Evolutionary conservation across 2,797 vertebrate species (phyloP).

Genomic region (Pteronotus mesoamericanus): DNA sequence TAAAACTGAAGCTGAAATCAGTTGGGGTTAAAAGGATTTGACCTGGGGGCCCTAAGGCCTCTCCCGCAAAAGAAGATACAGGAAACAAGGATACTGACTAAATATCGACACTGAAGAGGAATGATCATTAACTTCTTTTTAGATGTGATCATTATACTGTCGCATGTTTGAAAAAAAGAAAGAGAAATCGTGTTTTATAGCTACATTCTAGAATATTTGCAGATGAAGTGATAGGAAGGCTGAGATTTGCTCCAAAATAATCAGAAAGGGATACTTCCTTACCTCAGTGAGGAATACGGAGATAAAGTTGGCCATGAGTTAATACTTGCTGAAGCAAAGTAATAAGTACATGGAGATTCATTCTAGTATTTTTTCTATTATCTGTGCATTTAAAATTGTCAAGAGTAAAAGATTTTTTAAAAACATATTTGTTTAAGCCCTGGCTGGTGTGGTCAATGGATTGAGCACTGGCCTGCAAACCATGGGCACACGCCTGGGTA

Average conservation of each 20-base stretch:
- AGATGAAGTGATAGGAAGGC: background rate
- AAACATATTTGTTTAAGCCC: too few relatives aligned
- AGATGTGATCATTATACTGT: background rate
- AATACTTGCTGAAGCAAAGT: background rate
- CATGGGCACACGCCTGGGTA: too few relatives aligned
- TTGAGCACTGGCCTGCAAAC: too few relatives aligned
- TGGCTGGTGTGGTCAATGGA: too few relatives aligned
- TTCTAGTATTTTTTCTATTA: background rate
- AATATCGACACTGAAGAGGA: background rate
- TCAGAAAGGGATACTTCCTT: background rate
- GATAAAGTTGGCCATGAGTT: background rate
- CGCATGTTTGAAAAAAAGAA: background rate
- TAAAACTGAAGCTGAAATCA: background rate
- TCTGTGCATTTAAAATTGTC: background rate
- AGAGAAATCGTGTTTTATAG: background rate
- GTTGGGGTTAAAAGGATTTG: fast-evolving
- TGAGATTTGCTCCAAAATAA: slow-evolving; percentile 19
- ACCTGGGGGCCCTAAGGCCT: background rate
- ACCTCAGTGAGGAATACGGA: background rate
- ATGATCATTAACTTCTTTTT: background rate
- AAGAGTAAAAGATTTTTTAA: background rate
- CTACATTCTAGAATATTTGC: background rate
- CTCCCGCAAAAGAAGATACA: background rate
- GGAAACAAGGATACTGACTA: background rate
- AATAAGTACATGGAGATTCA: background rate